Conservation (phyloP, 2,113 vertebrate genomes). For the Panurus biarmicus region DNA sequence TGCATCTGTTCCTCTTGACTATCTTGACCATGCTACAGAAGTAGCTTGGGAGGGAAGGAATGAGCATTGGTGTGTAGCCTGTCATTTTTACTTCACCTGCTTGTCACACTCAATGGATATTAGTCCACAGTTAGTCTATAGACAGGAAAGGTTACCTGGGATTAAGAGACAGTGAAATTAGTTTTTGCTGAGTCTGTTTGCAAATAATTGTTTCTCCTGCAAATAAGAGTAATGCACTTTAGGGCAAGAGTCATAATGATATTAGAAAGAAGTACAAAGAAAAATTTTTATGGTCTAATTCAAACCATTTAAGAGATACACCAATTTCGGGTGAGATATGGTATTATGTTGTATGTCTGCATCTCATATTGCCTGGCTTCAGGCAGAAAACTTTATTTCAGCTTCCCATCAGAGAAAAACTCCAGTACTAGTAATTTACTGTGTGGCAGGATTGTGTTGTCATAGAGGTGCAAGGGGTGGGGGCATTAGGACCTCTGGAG, state of each 20-base stretch:
- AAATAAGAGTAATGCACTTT: not conserved
- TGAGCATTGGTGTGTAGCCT: not conserved
- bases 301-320: not conserved
- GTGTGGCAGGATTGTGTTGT: not conserved
- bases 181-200: not conserved
- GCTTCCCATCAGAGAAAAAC: not conserved
- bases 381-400: not conserved
- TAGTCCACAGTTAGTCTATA: not conserved
- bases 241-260: not conserved
- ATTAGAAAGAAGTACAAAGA: not conserved
- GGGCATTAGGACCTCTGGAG: not conserved
- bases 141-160: not conserved
- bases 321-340: accelerated
- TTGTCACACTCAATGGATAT: not conserved
- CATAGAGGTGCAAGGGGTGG: not conserved
- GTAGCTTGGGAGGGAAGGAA: not conserved
- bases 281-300: not conserved
- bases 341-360: not conserved
- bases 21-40: not conserved
- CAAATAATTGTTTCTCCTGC: not conserved
- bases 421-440: not conserved
- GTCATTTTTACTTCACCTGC: not conserved
- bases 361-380: not conserved
- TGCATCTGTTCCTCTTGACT: not conserved
- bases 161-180: not conserved